phyloP scores from a whole-genome alignment of 2,113 vertebrate genomes.

The Atherinomorus stipes region DNA sequence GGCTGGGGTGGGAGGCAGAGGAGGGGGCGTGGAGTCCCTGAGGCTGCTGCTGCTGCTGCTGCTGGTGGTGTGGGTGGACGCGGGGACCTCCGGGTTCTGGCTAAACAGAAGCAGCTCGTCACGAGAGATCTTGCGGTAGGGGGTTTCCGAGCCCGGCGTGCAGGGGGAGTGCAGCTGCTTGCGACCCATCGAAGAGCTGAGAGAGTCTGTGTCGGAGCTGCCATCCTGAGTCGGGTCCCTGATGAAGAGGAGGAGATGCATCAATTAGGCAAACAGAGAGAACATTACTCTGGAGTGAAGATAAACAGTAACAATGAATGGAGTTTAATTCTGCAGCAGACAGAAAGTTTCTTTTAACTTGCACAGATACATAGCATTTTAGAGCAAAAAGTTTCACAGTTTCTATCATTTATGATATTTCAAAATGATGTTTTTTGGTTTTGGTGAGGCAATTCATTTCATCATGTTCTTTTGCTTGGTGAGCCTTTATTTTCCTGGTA shows the following conservation, averaged over 20 bases:
- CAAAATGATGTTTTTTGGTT: too few species aligned
- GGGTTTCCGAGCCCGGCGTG: conserved; percentile 86
- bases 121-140: conserved; percentile 89
- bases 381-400: too few species aligned
- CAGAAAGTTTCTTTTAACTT: too few species aligned
- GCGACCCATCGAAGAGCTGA: conserved; percentile 88
- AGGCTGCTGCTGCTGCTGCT: conserved; percentile 69
- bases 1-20: conserved; percentile 69
- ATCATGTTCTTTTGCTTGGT: too few species aligned
- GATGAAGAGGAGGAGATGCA: conserved; percentile 22
- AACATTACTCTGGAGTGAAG: background rate
- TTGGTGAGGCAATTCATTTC: too few species aligned
- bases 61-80: conserved; percentile 66
- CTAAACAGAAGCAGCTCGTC: conserved; percentile 91
- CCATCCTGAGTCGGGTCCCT: conserved; percentile 89
- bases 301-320: too few species aligned
- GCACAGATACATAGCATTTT: too few species aligned
- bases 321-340: too few species aligned
- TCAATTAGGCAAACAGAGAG: background rate
- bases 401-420: too few species aligned
- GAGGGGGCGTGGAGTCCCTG: conserved; percentile 83
- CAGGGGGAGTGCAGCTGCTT: conserved; percentile 87
- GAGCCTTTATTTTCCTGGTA: too few species aligned
- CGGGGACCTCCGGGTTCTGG: conserved; percentile 79
- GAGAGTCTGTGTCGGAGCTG: conserved; percentile 91